Evolutionary conservation across 2,797 vertebrate species (phyloP).

Genomic region (Ctenopoma kingsleyae): DNA sequence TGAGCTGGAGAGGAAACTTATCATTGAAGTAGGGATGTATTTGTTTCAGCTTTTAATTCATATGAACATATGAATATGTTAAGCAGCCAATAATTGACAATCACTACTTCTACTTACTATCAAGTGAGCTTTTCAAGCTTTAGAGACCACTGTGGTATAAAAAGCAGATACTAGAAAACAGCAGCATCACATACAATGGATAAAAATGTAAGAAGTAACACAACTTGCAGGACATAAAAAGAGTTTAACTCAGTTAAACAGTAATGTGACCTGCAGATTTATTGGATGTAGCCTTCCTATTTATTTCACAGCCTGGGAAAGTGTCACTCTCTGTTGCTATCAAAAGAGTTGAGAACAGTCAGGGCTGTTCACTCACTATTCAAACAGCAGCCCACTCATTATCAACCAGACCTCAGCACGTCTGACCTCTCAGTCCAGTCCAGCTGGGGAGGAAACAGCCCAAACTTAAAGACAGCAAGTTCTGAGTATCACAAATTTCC

Average conservation of each 20-base stretch:
- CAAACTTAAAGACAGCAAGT: slow-evolving; percentile 7
- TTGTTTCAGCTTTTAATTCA: background rate
- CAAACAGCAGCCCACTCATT: slow-evolving; percentile 63
- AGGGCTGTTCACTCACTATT: slow-evolving; percentile 53
- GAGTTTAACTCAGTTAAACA: background rate
- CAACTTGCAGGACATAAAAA: background rate
- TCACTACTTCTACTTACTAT: background rate
- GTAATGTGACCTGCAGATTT: background rate
- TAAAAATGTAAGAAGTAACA: background rate
- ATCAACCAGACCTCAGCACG: slow-evolving; percentile 46
- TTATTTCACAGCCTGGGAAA: slow-evolving; percentile 27
- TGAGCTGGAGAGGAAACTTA: background rate
- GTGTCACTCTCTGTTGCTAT: slow-evolving; percentile 8
- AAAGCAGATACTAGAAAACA: background rate
- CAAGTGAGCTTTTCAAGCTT: background rate
- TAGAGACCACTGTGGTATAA: background rate
- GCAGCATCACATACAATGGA: background rate
- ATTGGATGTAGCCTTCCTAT: background rate
- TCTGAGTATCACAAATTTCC: slow-evolving; percentile 4
- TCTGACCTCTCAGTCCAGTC: slow-evolving; percentile 35
- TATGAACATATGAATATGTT: background rate
- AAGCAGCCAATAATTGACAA: background rate
- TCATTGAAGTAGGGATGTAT: background rate
- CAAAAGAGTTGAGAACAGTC: slow-evolving; percentile 54
- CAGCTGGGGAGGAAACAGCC: slow-evolving; percentile 35